These are phyloP conservation scores for Crypturellus undulatus DNA, from an alignment of 2,113 vertebrate species.

Conservation along the genomic window DNA sequence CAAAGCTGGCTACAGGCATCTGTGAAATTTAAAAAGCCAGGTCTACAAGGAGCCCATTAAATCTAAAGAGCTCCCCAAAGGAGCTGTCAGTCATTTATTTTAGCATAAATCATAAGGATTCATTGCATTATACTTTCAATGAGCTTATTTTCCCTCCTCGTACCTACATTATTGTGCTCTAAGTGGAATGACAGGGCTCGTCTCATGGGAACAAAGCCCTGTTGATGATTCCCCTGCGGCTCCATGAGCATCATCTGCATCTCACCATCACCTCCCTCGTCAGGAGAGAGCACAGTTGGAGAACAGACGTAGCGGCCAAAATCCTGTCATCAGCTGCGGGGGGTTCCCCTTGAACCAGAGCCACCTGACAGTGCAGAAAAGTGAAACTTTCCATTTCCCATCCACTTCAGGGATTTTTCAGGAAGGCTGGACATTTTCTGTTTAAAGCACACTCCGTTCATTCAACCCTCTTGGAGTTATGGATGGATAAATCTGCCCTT, in stretches of 20 bases:
- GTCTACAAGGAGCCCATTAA: slow-evolving; percentile 43
- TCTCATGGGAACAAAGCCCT: slow-evolving; percentile 53
- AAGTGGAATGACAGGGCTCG: slow-evolving; percentile 16
- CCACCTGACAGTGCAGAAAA: background rate
- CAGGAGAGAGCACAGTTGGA: background rate
- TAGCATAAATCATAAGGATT: slow-evolving; percentile 51
- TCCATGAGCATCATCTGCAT: background rate
- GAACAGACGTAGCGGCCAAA: background rate
- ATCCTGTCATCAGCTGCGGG: background rate
- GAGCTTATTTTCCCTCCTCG: background rate
- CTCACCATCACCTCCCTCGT: background rate
- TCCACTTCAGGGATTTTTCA: background rate
- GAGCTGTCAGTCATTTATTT: slow-evolving; percentile 41
- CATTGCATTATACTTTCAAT: slow-evolving; percentile 50
- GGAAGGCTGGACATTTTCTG: background rate
- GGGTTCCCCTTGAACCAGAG: background rate
- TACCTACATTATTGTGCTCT: slow-evolving; percentile 4
- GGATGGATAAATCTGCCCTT: background rate
- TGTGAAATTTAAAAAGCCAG: background rate
- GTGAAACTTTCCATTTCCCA: background rate
- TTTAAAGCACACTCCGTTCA: background rate
- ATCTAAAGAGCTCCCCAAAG: slow-evolving; percentile 10
- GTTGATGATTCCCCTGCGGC: background rate
- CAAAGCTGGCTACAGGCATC: background rate
- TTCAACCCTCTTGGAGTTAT: background rate